phyloP scores from a whole-genome alignment of 2,888 invertebrate genomes.

The Apamea monoglypha region DNA sequence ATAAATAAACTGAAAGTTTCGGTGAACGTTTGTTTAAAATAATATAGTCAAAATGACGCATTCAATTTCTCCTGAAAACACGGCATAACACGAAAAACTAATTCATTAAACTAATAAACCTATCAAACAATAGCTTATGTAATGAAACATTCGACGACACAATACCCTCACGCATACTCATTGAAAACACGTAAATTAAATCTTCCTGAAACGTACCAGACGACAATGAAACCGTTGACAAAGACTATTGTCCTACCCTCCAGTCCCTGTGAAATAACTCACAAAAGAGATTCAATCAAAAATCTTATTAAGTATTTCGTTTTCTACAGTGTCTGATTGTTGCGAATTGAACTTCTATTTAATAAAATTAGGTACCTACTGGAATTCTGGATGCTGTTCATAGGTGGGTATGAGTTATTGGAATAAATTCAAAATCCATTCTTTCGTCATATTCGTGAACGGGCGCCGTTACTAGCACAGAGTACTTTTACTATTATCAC shows the following conservation, averaged over 20 bases:
- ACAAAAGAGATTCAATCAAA: constrained; percentile 40
- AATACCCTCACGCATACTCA: constrained; percentile 10
- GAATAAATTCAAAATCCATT: background rate
- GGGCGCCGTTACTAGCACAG: too few species aligned
- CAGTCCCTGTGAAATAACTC: background rate
- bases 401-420: background rate
- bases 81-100: background rate
- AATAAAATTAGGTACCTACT: background rate
- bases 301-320: constrained; percentile 23
- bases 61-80: background rate
- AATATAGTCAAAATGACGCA: background rate
- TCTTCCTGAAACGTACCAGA: constrained; percentile 4
- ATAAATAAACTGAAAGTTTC: background rate
- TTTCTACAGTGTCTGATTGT: constrained; percentile 11
- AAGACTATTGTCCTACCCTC: constrained; percentile 35
- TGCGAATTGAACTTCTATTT: constrained; percentile 5
- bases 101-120: constrained; percentile 31
- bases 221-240: constrained; percentile 31
- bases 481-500: too few species aligned
- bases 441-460: too few species aligned
- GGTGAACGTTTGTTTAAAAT: background rate
- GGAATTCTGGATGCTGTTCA: background rate
- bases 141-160: background rate
- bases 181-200: constrained; percentile 28
- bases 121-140: constrained; percentile 8